Percentiles rank a stretch among this genome's conserved stretches.
phyloP scores from a whole-genome alignment of 1,140 invertebrate species.

The Drosophila funebris region DNA sequence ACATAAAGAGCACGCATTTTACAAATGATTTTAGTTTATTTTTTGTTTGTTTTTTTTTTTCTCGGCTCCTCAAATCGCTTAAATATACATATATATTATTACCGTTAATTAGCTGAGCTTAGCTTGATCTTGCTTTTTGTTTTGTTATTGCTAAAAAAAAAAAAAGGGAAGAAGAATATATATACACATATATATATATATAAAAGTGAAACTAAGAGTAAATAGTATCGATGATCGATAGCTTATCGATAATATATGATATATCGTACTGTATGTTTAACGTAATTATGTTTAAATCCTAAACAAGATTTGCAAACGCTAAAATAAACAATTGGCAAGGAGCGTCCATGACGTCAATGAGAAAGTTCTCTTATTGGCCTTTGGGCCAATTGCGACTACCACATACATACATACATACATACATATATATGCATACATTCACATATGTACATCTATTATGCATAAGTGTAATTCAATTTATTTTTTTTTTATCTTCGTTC shows the following conservation, averaged over 20 bases:
- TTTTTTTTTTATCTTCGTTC: constrained; percentile 59
- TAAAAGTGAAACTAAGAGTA: constrained; percentile 1
- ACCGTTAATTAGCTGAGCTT: constrained; percentile 54
- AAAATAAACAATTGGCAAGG: neutral
- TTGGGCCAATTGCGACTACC: neutral
- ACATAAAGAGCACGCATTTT: constrained; percentile 3
- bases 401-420: constrained; percentile 12
- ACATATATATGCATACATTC: constrained; percentile 12
- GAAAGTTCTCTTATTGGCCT: constrained; percentile 9
- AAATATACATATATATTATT: constrained; percentile 49
- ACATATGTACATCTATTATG: constrained; percentile 16
- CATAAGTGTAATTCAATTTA: constrained; percentile 38
- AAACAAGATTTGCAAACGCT: constrained; percentile 4
- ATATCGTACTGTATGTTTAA: constrained; percentile 27
- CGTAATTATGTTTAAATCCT: constrained; percentile 19
- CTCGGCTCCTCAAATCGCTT: constrained; percentile 7
- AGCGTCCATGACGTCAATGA: too few relatives aligned
- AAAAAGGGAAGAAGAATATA: constrained; percentile 13
- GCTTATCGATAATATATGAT: neutral
- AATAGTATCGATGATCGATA: neutral
- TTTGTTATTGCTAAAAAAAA: constrained; percentile 42
- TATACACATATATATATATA: constrained; percentile 9
- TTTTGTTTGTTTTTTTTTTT: constrained; percentile 34
- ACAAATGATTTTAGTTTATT: constrained; percentile 9
- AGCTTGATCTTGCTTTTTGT: constrained; percentile 59